Evolutionary conservation across 2,888 invertebrate species (phyloP).

Genomic region (Drosophila pullipes): DNA sequence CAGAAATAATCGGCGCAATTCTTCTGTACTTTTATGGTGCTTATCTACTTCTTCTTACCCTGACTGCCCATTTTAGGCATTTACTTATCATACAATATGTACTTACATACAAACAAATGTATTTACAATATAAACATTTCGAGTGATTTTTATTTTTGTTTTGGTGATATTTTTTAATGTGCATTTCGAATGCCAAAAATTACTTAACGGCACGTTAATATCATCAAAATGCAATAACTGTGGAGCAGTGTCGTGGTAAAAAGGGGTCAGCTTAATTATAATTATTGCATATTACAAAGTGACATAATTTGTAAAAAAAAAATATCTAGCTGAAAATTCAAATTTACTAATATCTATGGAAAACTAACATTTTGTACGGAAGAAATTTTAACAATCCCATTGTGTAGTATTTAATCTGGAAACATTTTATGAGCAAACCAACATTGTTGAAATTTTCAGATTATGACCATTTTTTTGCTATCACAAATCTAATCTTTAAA

Average conservation of each 20-base stretch:
- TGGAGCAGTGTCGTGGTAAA: not conserved
- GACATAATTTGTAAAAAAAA: not conserved
- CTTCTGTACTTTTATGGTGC: slow-evolving; percentile 16
- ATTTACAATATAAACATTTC: not conserved
- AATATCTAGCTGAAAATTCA: not conserved
- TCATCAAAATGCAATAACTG: not conserved
- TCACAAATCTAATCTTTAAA: slow-evolving; percentile 11
- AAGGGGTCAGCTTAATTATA: not conserved
- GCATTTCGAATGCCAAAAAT: slow-evolving; percentile 8
- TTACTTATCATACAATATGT: slow-evolving; percentile 53
- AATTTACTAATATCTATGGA: not conserved
- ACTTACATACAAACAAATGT: not conserved
- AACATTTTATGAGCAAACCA: not conserved
- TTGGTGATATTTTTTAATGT: not conserved
- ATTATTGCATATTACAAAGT: not conserved
- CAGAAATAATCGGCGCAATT: slow-evolving; percentile 7
- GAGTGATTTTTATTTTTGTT: slow-evolving; percentile 6
- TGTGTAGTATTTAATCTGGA: not conserved
- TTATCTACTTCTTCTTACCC: slow-evolving; percentile 35
- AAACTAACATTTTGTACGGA: not conserved
- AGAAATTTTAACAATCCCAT: not conserved
- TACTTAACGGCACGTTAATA: slow-evolving; percentile 20
- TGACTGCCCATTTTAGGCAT: slow-evolving; percentile 14
- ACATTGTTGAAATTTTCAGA: not conserved
- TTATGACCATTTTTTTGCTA: not conserved